A percentile compares a stretch with the other conserved stretches of the same genome.
Evolutionary conservation across 2,797 vertebrate genomes (phyloP).

Genomic region (Cichlasoma orientale): DNA sequence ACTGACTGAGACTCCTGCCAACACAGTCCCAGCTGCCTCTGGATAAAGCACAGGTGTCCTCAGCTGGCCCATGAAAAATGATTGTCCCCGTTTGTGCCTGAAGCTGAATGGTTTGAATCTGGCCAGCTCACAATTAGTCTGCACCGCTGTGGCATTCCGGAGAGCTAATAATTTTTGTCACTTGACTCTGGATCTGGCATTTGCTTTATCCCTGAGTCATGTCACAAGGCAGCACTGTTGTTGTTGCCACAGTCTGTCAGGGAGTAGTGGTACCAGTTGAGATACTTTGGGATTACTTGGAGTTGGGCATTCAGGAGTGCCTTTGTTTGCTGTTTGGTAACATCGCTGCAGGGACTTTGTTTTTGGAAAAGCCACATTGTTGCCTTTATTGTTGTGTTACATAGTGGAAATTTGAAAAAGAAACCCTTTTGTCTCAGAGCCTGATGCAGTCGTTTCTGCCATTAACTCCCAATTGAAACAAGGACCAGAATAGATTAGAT

Average conservation of each 20-base stretch:
- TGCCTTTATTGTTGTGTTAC: background rate
- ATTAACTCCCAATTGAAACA: background rate
- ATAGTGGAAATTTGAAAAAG: background rate
- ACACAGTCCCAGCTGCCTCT: slow-evolving; percentile 18
- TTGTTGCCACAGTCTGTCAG: slow-evolving; percentile 30
- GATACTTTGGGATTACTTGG: slow-evolving; percentile 34
- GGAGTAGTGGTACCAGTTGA: slow-evolving; percentile 25
- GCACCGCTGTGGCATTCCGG: slow-evolving; percentile 26
- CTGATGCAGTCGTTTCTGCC: background rate
- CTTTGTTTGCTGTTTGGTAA: slow-evolving; percentile 43
- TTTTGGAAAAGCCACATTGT: slow-evolving; percentile 10
- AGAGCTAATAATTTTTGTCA: slow-evolving; percentile 47
- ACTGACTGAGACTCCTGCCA: slow-evolving; percentile 30
- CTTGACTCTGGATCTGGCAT: slow-evolving; percentile 51
- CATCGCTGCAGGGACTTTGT: slow-evolving; percentile 17
- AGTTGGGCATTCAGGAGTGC: slow-evolving; percentile 36
- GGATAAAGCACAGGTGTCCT: slow-evolving; percentile 46
- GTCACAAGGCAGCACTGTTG: slow-evolving; percentile 50
- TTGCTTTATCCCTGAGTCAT: slow-evolving; percentile 45
- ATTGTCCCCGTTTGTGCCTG: slow-evolving; percentile 20
- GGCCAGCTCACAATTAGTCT: slow-evolving; percentile 49
- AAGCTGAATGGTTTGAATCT: slow-evolving; percentile 48
- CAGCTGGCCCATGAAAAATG: slow-evolving; percentile 34
- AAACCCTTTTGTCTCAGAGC: background rate
- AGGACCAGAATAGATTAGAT: background rate